phyloP scores from a whole-genome alignment of 2,113 vertebrate genomes.

The Thalassoma bifasciatum region DNA sequence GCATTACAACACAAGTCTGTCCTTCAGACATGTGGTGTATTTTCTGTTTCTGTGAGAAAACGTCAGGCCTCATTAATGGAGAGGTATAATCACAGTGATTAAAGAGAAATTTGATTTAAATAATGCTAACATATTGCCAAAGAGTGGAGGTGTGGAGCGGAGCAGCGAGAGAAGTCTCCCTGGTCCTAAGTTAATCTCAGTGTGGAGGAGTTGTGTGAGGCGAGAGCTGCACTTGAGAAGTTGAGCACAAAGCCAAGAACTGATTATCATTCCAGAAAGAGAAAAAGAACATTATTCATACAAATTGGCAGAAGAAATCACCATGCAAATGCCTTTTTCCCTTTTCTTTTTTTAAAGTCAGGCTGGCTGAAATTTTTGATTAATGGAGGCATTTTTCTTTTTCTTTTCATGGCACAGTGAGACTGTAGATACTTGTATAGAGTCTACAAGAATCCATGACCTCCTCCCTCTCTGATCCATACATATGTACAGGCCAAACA shows the following conservation, averaged over 20 bases:
- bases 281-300: slow-evolving; percentile 69
- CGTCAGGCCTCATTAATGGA: neutral
- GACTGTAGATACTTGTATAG: neutral
- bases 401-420: slow-evolving; percentile 6
- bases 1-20: neutral
- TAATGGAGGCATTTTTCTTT: slow-evolving; percentile 43
- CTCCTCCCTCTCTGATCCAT: neutral
- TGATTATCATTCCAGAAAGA: slow-evolving; percentile 66
- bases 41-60: neutral
- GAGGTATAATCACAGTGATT: slow-evolving; percentile 2
- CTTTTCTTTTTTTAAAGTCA: slow-evolving; percentile 18
- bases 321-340: slow-evolving; percentile 64
- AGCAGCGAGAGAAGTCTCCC: slow-evolving; percentile 29
- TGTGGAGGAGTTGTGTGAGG: slow-evolving; percentile 22
- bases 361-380: slow-evolving; percentile 59
- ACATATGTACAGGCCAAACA: slow-evolving; percentile 3
- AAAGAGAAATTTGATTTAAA: slow-evolving; percentile 7
- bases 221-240: slow-evolving; percentile 53
- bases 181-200: slow-evolving; percentile 56
- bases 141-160: neutral
- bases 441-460: slow-evolving; percentile 30
- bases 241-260: slow-evolving; percentile 49
- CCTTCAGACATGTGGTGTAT: neutral
- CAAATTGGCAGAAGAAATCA: slow-evolving; percentile 65
- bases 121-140: slow-evolving; percentile 5